Base-by-base conservation (phyloP, 2,888 invertebrate species). In the Gortyna flavago region DNA sequence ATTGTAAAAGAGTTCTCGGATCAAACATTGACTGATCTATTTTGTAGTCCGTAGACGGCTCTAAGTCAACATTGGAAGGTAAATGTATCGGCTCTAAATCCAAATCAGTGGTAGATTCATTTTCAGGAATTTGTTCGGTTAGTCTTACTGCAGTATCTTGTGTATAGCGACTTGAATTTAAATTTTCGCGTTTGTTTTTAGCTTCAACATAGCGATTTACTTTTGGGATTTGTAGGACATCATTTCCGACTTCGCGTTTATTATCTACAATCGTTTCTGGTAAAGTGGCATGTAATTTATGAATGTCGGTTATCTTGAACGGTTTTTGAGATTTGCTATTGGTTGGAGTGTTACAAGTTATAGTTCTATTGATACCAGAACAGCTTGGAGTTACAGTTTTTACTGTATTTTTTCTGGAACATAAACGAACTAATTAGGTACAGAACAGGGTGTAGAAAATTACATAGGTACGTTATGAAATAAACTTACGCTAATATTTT, bases 1-100 rank as follows among this genome's bases (percentile, higher is more conserved):
- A 90, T 88, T 95, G 92, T 72, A 96, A 87, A 64, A 96, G 87
- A 61, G 90, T 92, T 92, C 93, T 95, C 7, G 96, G 96, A 87
- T 96, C 91, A 62, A 96, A 92, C 93, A 96, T 92, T 25, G 91
- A 89, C 35, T 92, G 90, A 77, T 93, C 93, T 75, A 95, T 87
- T 79, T 92, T 87, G 57, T 86, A 90, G 44, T 92, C 87, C 25
- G 65, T 54, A 32, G 54, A 71, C 11, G 78, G 44, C 38, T 87
- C 80, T 16, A 85, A 72, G 48, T 84, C 77, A 54, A 72, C 62
- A 64, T 79, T 70, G 21, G 0, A n/a, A 7, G 77, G 69, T 62
- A 87, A 59, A 48, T 77, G n/a, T 18, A 84, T 44, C 2, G 73
- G 75, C 32, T 85, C 87, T 48, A 89, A 70, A 51, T 82, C 77